Base-by-base conservation (phyloP, 2,888 invertebrate species). In the Baccha elongata region DNA sequence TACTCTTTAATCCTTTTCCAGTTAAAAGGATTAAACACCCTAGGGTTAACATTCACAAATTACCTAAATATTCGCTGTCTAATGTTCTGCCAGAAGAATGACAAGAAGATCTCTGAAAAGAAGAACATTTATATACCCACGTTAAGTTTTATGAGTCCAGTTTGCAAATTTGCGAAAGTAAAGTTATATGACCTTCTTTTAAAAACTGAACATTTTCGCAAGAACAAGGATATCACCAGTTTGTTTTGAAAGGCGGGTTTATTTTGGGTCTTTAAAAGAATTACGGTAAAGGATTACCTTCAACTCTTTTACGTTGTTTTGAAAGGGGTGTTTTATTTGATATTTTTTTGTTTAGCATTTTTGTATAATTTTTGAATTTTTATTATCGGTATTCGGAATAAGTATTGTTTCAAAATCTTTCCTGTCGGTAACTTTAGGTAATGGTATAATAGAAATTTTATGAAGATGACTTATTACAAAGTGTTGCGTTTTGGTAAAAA, bases 211-310 rank as follows among this genome's bases (percentile, higher is more conserved):
- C 5, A 53, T 40, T 50, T 67, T 23, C 19, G 13, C 10, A 10
- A 42, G 48, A 53, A 17, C 8, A 52, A 29, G 13, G 29, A 37
- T n/a, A n/a, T 23, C 13, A 6, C 21, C 1, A 26, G 58, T 76
- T 67, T 85, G 80, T 81, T 75, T 68, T 35, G 72, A 87, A 88
- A 88, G 89, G 90, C 88, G 89, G 88, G 87, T 87, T 87, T 89
- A 87, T 90, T 89, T 89, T 88, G 89, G 87, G 87, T 88, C 88
- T 88, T 89, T 90, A 89, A 89, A 86, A 88, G 88, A 88, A 89
- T 89, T 89, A 90, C 86, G 89, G 88, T 88, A 89, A 89, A 89
- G 89, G 90, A 89, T 89, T 90, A 87, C n/a, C n/a, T n/a, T n/a
- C 72, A 71, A 69, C 85, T 85, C 86, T 76, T 86, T 85, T 86